Evolutionary conservation across 2,113 vertebrate genomes (phyloP).

Genomic region (Cricetomys ansorgei): DNA sequence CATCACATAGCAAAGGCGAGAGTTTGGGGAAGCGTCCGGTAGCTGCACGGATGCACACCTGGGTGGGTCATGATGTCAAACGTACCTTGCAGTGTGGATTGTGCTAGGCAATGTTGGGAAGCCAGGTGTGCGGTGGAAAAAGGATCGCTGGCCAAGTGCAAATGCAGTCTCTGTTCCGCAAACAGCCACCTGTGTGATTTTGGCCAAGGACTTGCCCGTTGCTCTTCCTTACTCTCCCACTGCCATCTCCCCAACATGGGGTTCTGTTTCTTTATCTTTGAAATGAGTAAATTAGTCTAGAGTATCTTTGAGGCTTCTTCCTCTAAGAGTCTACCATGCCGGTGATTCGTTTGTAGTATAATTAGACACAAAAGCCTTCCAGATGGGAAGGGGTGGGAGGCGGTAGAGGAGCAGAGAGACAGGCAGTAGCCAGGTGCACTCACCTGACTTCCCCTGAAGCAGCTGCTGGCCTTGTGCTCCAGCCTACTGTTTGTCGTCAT

Average conservation of each 20-base stretch:
- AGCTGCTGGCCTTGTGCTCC: not conserved
- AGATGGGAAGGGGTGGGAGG: not conserved
- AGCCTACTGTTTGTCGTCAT: not conserved
- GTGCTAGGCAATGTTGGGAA: not conserved
- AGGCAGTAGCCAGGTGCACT: not conserved
- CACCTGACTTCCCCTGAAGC: not conserved
- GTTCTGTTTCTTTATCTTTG: constrained; percentile 27
- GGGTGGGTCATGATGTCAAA: not conserved
- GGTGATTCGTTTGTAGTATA: not conserved
- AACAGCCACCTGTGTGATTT: not conserved
- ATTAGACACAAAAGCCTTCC: constrained; percentile 19
- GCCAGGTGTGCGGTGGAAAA: not conserved
- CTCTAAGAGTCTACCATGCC: not conserved
- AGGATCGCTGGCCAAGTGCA: not conserved
- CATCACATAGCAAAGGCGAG: not conserved
- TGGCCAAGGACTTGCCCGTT: not conserved
- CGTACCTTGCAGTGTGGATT: not conserved
- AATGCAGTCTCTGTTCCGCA: not conserved
- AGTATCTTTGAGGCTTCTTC: not conserved
- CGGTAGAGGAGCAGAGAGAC: not conserved
- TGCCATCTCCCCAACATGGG: not conserved
- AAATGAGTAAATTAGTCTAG: not conserved
- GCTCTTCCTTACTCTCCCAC: accelerated
- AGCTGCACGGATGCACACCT: not conserved
- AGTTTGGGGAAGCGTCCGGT: not conserved